Evolutionary conservation across 1,140 invertebrate genomes (phyloP).

Genomic region (Aphelinus atriplicis): DNA sequence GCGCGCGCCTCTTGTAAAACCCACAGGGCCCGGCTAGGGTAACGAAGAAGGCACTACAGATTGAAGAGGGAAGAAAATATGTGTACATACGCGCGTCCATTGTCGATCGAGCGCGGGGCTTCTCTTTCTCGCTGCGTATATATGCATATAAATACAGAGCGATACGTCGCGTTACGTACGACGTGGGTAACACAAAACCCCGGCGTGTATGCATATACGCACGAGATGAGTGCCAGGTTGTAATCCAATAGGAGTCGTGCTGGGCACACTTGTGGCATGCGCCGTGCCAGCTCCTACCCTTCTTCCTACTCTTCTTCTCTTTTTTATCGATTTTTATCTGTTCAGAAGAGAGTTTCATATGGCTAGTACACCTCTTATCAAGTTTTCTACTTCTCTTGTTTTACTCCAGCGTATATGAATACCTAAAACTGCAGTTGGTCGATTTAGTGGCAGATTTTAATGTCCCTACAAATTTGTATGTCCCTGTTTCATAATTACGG

Average conservation of each 20-base stretch:
- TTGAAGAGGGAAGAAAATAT: conserved; percentile 38
- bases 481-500: no score
- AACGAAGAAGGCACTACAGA: conserved; percentile 10
- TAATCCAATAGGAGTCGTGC: conserved; percentile 56
- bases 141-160: conserved; percentile 24
- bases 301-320: conserved; percentile 14
- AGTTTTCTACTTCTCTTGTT: no score
- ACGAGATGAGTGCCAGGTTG: conserved; percentile 33
- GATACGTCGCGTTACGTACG: conserved; percentile 41
- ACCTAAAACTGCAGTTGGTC: no score
- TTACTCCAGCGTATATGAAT: no score
- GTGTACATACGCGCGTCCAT: conserved; percentile 44
- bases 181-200: conserved; percentile 51
- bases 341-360: no score
- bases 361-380: no score
- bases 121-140: conserved; percentile 13
- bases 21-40: neutral
- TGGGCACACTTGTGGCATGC: conserved; percentile 62
- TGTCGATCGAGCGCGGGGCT: conserved; percentile 47
- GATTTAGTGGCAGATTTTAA: no score
- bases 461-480: no score
- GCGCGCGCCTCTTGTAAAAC: neutral
- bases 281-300: conserved; percentile 50
- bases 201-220: conserved; percentile 10
- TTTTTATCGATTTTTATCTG: neutral